These are phyloP conservation scores for Chelon auratus DNA, from an alignment of 2,797 vertebrate species.

Conservation along the genomic window DNA sequence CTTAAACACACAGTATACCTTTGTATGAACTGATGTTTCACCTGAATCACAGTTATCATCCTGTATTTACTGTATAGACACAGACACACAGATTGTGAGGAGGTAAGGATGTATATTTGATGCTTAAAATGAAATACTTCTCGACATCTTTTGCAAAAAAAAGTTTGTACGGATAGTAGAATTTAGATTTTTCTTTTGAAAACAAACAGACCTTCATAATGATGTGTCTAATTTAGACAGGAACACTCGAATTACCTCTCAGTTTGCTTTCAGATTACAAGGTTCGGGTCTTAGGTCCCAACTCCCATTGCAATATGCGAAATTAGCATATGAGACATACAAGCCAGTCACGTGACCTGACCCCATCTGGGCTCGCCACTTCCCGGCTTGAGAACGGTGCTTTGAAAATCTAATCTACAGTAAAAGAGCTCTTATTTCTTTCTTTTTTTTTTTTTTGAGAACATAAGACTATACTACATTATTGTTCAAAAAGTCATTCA, in stretches of 20 bases:
- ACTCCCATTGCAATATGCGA: constrained; percentile 47
- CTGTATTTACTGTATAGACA: no score
- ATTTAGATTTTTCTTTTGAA: constrained; percentile 20
- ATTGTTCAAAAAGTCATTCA: background rate
- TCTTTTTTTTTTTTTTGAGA: background rate
- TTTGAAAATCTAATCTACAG: constrained; percentile 15
- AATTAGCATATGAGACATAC: constrained; percentile 42
- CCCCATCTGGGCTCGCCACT: constrained; percentile 24
- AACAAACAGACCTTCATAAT: constrained; percentile 19
- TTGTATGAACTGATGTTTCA: no score
- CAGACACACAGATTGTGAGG: background rate
- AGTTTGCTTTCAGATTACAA: constrained; percentile 43
- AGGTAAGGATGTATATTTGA: background rate
- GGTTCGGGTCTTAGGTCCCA: constrained; percentile 31
- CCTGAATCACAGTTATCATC: no score
- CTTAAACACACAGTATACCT: no score
- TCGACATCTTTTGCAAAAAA: background rate
- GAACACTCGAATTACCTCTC: constrained; percentile 30
- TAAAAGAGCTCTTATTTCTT: constrained; percentile 5
- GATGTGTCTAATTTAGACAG: constrained; percentile 19
- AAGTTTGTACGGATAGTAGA: background rate
- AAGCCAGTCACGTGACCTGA: constrained; percentile 33
- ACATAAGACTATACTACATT: background rate
- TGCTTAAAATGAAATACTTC: background rate
- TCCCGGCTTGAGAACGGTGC: background rate